Evolutionary conservation across 2,888 invertebrate species (phyloP), one percentile per base, ranked within the genome.

Genomic region (Idaea aversata): DNA sequence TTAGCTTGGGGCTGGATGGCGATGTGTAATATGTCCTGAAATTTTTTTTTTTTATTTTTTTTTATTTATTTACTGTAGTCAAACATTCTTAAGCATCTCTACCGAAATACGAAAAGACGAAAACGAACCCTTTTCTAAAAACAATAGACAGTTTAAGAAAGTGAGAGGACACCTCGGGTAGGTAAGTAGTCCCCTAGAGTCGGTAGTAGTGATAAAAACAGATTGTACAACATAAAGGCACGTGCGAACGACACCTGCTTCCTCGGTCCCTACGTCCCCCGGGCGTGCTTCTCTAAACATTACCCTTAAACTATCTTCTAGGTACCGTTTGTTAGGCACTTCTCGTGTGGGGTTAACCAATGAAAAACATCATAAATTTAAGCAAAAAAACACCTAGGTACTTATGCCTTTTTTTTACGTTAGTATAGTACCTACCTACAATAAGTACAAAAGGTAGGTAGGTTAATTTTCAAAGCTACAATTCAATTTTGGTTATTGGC

Each of bases 161-260:
- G 47, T 47, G 47, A 47, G 47, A 47, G 47, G 13, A 7, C 47
- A 47, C 13, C 47, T 5, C 3, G 47, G 25, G 25, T 25, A 25
- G 25, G 25, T 25, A 25, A 25, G 13, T 47, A 5, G 4, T 13
- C 13, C 47, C 47, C 47, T 47, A 7, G 47, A 47, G 47, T 10
- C 47, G 72, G 75, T 66, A 70, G 74, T 75, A 77, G 75, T 73
- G 77, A 81, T 81, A 82, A 82, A 81, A 82, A 80, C 79, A 77
- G 81, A 82, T 82, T 81, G 82, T 69, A 71, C 64, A 73, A 69
- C 75, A 47, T 47, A 47, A 47, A 47, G 70, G 65, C 76, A 80
- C 83, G 81, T 81, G 83, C 73, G 74, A 72, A 67, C 64, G 70
- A 75, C 83, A 81, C 82, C 82, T 82, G 82, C 67, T 75, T 70